phyloP scores from a whole-genome alignment of 2,888 invertebrate genomes.

The Chorisops tibialis region DNA sequence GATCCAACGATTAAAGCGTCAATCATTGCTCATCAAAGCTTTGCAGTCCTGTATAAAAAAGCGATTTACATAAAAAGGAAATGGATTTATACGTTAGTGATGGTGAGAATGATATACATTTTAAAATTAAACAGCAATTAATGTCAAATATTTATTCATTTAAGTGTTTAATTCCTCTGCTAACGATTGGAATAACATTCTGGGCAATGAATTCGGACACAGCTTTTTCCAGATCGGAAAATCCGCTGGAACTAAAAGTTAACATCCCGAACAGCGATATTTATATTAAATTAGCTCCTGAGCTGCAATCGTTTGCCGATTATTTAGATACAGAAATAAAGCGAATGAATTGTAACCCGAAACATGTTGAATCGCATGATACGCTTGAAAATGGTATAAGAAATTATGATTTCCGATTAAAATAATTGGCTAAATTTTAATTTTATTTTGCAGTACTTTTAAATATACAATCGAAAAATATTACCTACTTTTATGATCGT shows the following conservation, averaged over 20 bases:
- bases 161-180: slow-evolving; percentile 42
- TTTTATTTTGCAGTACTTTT: slow-evolving; percentile 39
- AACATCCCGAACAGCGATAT: slow-evolving; percentile 32
- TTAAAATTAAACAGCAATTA: neutral
- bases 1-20: slow-evolving; percentile 37
- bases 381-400: slow-evolving; percentile 15
- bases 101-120: slow-evolving; percentile 39
- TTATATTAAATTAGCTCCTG: slow-evolving; percentile 19
- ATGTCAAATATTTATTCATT: neutral
- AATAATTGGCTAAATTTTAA: slow-evolving; percentile 5
- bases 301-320: slow-evolving; percentile 4
- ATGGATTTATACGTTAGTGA: slow-evolving; percentile 40
- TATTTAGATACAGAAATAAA: slow-evolving; percentile 14
- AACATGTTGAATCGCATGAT: slow-evolving; percentile 4
- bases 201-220: slow-evolving; percentile 42
- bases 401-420: neutral
- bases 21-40: slow-evolving; percentile 39
- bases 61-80: slow-evolving; percentile 43
- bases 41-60: slow-evolving; percentile 49
- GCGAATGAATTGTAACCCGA: slow-evolving; percentile 1
- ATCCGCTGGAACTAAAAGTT: slow-evolving; percentile 40
- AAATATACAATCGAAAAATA: slow-evolving; percentile 42
- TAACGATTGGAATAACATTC: slow-evolving; percentile 40
- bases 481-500: slow-evolving; percentile 45
- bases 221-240: slow-evolving; percentile 36